A percentile compares a stretch with the other conserved stretches of the same genome.
These are phyloP conservation scores for Paralvinella palmiformis DNA, from an alignment of 1,140 invertebrate species.

Conservation along the genomic window DNA sequence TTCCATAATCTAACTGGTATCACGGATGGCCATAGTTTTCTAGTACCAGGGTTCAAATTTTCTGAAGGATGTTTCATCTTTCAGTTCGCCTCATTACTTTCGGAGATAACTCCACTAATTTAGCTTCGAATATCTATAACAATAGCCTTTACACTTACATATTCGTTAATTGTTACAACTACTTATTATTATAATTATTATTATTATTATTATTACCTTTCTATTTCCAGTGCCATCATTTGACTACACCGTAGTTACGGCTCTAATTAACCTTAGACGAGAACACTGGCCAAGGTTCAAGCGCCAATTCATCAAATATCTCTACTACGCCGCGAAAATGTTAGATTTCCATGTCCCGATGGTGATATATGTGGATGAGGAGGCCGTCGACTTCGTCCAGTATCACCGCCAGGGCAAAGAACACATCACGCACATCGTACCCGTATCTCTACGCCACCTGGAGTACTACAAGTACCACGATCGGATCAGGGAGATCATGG, in stretches of 20 bases:
- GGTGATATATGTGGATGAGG: slow-evolving; percentile 13
- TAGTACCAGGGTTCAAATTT: no score
- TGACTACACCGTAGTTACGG: slow-evolving; percentile 21
- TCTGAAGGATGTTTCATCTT: no score
- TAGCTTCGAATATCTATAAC: no score
- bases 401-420: neutral
- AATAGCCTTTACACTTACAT: no score
- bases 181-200: no score
- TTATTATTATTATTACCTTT: no score
- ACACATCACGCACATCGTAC: slow-evolving; percentile 1
- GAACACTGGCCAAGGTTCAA: slow-evolving; percentile 13
- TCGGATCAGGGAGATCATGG: slow-evolving; percentile 16
- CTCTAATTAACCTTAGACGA: slow-evolving; percentile 19
- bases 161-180: no score
- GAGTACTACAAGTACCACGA: slow-evolving; percentile 15
- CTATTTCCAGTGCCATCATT: neutral
- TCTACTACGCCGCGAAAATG: slow-evolving; percentile 9
- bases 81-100: no score
- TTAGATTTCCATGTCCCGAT: slow-evolving; percentile 14
- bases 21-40: no score
- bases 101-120: no score
- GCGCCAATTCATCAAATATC: slow-evolving; percentile 12
- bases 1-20: no score
- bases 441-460: neutral
- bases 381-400: neutral